Base-by-base conservation (phyloP, 2,113 vertebrate genomes). In the Hemichromis elongatus region DNA sequence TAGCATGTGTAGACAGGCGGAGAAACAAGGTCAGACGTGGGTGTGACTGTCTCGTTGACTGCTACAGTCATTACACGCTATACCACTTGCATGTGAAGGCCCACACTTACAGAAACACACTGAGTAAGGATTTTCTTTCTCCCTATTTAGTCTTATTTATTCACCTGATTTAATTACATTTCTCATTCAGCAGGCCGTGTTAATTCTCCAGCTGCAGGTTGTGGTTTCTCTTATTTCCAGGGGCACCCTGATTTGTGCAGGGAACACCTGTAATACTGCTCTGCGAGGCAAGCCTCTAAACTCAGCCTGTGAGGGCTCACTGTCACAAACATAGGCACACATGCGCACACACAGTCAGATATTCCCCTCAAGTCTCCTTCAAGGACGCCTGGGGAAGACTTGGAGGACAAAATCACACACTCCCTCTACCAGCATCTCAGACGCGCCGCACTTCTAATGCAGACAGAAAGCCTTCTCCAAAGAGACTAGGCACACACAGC, bases 321-420 rank as follows among this genome's bases (percentile, higher is more conserved):
- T 80, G 66, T 82, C 83, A 79, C 70, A 77, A 19, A 75, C 79
- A 85, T 73, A 70, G 14, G 77, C 79, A 78, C 83, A 81, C 61
- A 79, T n/a, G n/a, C n/a, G n/a, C 63, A 73, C 19, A 68, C 77
- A 86, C 42, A 77, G 81, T 87, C 92, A 94, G 79, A 92, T 90
- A 92, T 91, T 94, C 90, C 87, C 91, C 83, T 82, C 91, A 90
- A 94, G 90, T 93, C 90, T 93, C 88, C 93, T 94, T 94, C 93
- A 96, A 96, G 95, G 95, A 93, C 90, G 89, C 90, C 89, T 93
- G 88, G 90, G 93, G 93, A 94, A 92, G 92, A 93, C 89, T 95
- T 95, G 90, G 93, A 95, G 94, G 94, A 94, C 93, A 92, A 94
- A 94, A 93, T 94, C 94, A 94, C 93, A 94, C 89, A 94, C 89